Evolutionary conservation across 2,888 invertebrate genomes (phyloP), one percentile per base, ranked within the genome.

Genomic region (Patella caerulea): DNA sequence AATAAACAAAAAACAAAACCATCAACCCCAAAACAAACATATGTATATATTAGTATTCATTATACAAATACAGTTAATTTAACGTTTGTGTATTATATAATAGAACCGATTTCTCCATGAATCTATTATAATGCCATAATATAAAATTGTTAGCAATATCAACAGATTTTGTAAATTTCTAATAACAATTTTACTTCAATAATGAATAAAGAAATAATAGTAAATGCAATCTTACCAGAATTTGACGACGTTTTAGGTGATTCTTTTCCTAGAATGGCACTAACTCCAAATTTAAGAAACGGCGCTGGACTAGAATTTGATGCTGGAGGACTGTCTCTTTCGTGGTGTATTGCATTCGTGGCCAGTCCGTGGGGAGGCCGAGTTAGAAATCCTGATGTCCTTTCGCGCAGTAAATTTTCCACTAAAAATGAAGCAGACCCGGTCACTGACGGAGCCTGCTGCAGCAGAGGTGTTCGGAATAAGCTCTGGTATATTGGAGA

Each of bases 211-310:
- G 86, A 82, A 74, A 82, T 79, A 82, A 84, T 85, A 19, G 73
- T 74, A 19, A 19, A 11, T 65, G 9, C 24, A 19, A 24, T 24
- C 65, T 65, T 65, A 65, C 65, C 65, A 24, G 65, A 9, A 19
- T 19, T 65, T 19, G 65, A 65, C 4, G 65, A 65, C 19, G 65
- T 12, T 65, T 84, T 79, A 17, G 79, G 78, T n/a, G 81, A 81
- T 15, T 89, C 89, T 17, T 86, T 84, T 69, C 89, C 89, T 29
- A 90, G 81, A 65, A 90, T 90, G 70, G 89, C 89, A 79, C 84
- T 90, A 59, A 90, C 87, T 12, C 90, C 89, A 77, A 90, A 90
- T 79, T 90, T 90, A 9, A 90, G 84, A 80, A 86, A 88, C 11
- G 90, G 90, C 19, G 87, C 85, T n/a, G 78, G 72, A n/a, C 78